Evolutionary conservation across 2,888 invertebrate genomes (phyloP).

Genomic region (Epiperipatus broadwayi): DNA sequence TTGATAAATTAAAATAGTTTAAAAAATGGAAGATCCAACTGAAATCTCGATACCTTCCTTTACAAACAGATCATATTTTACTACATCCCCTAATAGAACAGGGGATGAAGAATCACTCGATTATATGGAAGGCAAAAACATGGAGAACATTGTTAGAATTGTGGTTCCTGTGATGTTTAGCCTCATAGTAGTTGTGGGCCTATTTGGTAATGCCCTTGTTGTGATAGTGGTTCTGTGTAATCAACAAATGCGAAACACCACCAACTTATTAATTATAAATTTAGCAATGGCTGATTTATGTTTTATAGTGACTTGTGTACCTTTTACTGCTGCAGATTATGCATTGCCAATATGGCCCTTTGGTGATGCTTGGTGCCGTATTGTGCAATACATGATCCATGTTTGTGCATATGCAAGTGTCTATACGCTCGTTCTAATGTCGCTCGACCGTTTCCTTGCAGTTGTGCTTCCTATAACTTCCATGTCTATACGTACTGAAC

Average conservation of each 20-base stretch:
- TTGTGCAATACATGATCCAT: slow-evolving; percentile 72
- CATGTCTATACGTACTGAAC: slow-evolving; percentile 60
- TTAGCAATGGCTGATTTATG: slow-evolving; percentile 71
- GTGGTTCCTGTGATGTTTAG: slow-evolving; percentile 60
- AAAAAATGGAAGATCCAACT: too few species aligned
- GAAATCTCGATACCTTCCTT: too few species aligned
- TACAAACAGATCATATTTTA: too few species aligned
- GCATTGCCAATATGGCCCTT: slow-evolving; percentile 74
- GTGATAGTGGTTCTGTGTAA: slow-evolving; percentile 70
- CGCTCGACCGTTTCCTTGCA: slow-evolving; percentile 68
- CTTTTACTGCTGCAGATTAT: slow-evolving; percentile 78
- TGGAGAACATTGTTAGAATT: slow-evolving; percentile 42
- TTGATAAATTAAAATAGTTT: too few species aligned
- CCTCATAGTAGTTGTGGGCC: slow-evolving; percentile 62
- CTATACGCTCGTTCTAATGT: slow-evolving; percentile 82
- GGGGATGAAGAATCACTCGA: too few species aligned
- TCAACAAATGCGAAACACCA: slow-evolving; percentile 77
- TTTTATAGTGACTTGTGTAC: slow-evolving; percentile 81
- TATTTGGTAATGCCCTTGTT: slow-evolving; percentile 69
- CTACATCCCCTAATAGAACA: too few species aligned
- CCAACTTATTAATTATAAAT: slow-evolving; percentile 74
- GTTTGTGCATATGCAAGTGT: slow-evolving; percentile 83
- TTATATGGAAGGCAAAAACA: slow-evolving; percentile 13
- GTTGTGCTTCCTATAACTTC: slow-evolving; percentile 80
- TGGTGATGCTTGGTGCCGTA: slow-evolving; percentile 70